A percentile compares a stretch with the other conserved stretches of the same genome.
Evolutionary conservation across 2,888 invertebrate species (phyloP).

Genomic region (Vesta saturnalis): DNA sequence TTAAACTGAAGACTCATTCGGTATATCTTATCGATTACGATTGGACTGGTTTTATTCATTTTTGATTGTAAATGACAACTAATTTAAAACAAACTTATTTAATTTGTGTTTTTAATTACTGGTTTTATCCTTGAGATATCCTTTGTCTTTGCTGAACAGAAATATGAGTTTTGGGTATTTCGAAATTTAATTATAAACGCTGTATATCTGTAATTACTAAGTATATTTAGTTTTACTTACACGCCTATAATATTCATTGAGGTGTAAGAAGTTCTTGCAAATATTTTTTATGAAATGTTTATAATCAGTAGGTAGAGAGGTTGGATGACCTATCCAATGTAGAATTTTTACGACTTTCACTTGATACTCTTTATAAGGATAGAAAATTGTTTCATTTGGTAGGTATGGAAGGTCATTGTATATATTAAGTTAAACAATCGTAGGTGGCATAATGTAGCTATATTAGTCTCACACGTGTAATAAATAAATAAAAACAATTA

Average conservation of each 20-base stretch:
- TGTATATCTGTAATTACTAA: neutral
- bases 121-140: neutral
- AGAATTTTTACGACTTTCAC: neutral
- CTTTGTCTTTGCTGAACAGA: neutral
- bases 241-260: neutral
- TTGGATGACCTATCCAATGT: neutral
- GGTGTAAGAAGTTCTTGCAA: neutral
- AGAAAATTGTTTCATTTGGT: neutral
- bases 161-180: neutral
- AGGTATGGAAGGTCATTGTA: neutral
- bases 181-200: neutral
- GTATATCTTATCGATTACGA: constrained; percentile 57
- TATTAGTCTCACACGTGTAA: too few species aligned
- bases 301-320: neutral
- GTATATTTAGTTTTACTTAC: too few species aligned
- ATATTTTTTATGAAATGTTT: neutral
- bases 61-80: constrained; percentile 24
- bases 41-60: constrained; percentile 43
- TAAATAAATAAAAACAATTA: too few species aligned
- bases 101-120: too few species aligned
- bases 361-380: neutral
- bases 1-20: constrained; percentile 55
- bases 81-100: neutral
- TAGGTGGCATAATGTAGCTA: too few species aligned
- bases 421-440: neutral